Base-by-base conservation (phyloP, 92 coral and sea anemone genomes). In the Phenganax subtilis region DNA sequence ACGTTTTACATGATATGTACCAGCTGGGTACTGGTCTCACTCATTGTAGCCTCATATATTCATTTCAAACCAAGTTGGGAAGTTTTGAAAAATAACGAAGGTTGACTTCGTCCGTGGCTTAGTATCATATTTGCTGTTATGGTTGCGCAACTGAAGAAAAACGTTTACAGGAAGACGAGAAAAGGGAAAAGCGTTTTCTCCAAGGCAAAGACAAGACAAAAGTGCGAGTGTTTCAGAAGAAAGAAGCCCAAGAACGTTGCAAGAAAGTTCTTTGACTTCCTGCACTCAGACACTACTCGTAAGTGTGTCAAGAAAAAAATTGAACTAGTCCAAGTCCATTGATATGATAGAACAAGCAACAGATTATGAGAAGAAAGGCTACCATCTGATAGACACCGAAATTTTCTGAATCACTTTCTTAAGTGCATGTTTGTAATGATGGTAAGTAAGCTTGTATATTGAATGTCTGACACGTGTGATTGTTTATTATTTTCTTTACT, bases 131-230 rank as follows among this genome's bases (percentile, higher is more conserved):
- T 59, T 7, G 65, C 65, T 59, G 7, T 20, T 59, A 59, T 59
- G 65, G 65, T 59, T 59, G 65, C 3, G 25, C 15, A 59, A 59
- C 2, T 1, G 65, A 59, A 59, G 7, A 59, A 20, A 59, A 59
- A 14, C 65, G 65, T 59, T 3, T 85, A 85, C 64, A 85, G 80
- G 80, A 81, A 75, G 80, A 85, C 80, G 65, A 85, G 88, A 84
- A 85, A 80, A 70, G 79, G 79, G 88, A 55, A 84, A 85, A 68
- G 53, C 71, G 72, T 85, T 85, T 85, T 79, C 88, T 85, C 85
- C 85, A 76, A 80, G 52, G 64, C 88, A 85, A 76, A 85, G 64
- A 85, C 57, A 85, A 28, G 84, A 61, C 82, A 71, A 57, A 72
- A 80, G 65, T 59, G 3, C 65, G 65, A 59, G 15, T 59, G 65